Evolutionary conservation across 1,140 invertebrate genomes (phyloP).

Genomic region (Drosophila sturtevanti): DNA sequence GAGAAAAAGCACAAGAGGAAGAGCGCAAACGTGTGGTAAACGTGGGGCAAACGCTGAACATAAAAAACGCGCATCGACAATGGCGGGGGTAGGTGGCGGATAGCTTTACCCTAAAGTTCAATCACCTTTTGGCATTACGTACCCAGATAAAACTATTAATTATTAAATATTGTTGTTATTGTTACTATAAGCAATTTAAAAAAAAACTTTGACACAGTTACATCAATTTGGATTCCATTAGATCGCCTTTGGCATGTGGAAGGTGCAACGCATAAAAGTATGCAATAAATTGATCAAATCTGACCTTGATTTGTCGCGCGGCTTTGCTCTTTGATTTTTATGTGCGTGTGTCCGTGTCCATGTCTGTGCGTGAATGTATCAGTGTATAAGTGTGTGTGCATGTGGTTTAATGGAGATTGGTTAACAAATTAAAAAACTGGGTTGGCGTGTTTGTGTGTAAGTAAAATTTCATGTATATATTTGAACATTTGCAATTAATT

Average conservation of each 20-base stretch:
- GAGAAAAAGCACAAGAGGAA: constrained; percentile 16
- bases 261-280: constrained; percentile 54
- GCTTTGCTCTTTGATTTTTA: constrained; percentile 16
- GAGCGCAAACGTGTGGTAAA: constrained; percentile 11
- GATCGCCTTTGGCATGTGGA: neutral
- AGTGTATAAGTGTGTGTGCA: neutral
- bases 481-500: constrained; percentile 10
- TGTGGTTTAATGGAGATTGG: neutral
- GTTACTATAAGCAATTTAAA: constrained; percentile 41
- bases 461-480: neutral
- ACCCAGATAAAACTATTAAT: constrained; percentile 19
- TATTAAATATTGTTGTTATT: constrained; percentile 27
- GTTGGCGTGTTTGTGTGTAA: constrained; percentile 1
- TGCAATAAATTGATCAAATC: constrained; percentile 55
- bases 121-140: constrained; percentile 56
- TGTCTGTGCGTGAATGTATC: neutral
- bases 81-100: constrained; percentile 13
- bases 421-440: neutral
- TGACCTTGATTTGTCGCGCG: constrained; percentile 60
- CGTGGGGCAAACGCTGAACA: neutral
- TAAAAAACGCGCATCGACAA: constrained; percentile 35
- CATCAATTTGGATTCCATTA: neutral
- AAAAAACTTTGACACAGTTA: neutral
- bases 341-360: neutral
- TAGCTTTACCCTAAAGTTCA: constrained; percentile 27